Conservation (phyloP, 1,140 invertebrate genomes). For the Drosophila novamexicana region DNA sequence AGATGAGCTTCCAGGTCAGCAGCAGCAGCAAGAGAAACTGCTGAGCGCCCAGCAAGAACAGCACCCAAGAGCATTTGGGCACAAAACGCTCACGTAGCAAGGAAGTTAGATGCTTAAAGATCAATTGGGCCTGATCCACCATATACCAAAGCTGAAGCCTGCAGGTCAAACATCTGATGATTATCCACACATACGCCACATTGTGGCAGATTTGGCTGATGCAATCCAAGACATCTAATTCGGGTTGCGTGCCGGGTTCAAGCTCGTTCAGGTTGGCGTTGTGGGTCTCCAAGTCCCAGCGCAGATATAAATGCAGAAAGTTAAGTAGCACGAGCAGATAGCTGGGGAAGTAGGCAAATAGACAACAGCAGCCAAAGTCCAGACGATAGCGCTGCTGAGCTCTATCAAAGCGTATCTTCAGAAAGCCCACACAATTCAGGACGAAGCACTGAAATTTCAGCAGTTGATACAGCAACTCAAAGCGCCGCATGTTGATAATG, state of each 20-base stretch:
- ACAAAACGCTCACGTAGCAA: conserved; percentile 17
- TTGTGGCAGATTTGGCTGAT: not conserved
- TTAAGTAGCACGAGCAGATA: conserved; percentile 8
- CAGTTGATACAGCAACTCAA: conserved; percentile 32
- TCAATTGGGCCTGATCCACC: conserved; percentile 37
- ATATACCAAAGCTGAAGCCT: conserved; percentile 21
- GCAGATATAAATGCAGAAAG: not conserved
- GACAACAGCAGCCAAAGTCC: not conserved
- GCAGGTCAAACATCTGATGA: conserved; percentile 7
- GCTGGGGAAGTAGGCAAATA: not conserved
- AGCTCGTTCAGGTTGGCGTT: not conserved
- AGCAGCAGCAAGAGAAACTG: conserved; percentile 20
- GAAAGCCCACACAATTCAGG: conserved; percentile 33
- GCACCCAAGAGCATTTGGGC: conserved; percentile 21
- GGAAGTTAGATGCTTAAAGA: conserved; percentile 14
- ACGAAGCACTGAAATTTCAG: conserved; percentile 27
- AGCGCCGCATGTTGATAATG: conserved; percentile 35
- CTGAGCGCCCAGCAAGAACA: conserved; percentile 8
- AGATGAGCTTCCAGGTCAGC: conserved; percentile 6
- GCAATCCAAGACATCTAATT: not conserved
- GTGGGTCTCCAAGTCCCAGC: not conserved
- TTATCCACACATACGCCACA: not conserved
- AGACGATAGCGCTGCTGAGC: conserved; percentile 18
- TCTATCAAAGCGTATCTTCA: conserved; percentile 36
- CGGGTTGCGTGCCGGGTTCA: not conserved